Conservation (phyloP, 2,797 vertebrate species). For the Sphenodon punctatus region DNA sequence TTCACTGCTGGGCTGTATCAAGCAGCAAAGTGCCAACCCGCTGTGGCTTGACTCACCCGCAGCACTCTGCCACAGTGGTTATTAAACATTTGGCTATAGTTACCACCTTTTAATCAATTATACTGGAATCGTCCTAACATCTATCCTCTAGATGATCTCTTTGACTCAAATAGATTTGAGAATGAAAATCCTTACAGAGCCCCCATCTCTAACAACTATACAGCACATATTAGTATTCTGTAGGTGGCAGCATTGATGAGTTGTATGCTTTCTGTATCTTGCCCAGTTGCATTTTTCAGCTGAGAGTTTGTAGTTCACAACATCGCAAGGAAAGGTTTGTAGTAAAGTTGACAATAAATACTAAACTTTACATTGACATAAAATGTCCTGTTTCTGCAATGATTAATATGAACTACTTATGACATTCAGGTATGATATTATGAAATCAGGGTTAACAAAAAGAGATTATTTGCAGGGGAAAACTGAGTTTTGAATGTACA, state of each 20-base stretch:
- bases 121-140: rapidly evolving
- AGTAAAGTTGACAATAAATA: not conserved
- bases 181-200: not conserved
- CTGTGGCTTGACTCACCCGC: no score
- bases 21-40: no score
- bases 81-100: not conserved
- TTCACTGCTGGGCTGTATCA: no score
- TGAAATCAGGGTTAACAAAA: not conserved
- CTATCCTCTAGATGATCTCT: rapidly evolving
- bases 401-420: no score
- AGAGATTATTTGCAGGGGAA: not conserved
- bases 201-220: not conserved
- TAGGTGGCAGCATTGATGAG: not conserved
- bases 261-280: not conserved
- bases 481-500: not conserved
- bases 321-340: not conserved
- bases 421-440: not conserved
- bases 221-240: not conserved
- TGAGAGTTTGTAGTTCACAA: not conserved
- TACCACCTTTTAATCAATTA: not conserved
- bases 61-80: no score
- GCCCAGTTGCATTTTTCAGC: not conserved
- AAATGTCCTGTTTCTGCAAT: not conserved
- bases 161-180: not conserved
- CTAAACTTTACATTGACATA: not conserved